Percentiles rank a stretch among this genome's conserved stretches.
phyloP scores from a whole-genome alignment of 2,113 vertebrate species.

The Tyto alba region DNA sequence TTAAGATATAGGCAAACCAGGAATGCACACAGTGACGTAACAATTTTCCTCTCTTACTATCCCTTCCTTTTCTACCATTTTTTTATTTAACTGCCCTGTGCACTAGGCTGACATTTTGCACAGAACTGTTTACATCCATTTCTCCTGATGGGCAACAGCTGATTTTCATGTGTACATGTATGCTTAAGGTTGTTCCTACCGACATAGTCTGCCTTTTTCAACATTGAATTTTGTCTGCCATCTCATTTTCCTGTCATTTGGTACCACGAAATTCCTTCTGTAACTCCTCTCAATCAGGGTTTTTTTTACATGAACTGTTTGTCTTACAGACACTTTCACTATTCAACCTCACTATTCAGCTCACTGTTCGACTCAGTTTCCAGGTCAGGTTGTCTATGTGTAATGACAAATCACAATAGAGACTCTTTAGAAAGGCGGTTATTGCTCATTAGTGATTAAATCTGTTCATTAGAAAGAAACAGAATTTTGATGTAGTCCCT shows the following conservation, averaged over 20 bases:
- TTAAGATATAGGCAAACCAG: not conserved
- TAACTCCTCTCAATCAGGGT: rapidly evolving
- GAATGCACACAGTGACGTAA: not conserved
- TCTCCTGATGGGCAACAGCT: not conserved
- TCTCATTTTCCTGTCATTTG: not conserved
- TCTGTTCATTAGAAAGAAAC: not conserved
- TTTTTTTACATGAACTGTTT: not conserved
- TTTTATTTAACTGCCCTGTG: not conserved
- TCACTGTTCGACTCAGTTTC: not conserved
- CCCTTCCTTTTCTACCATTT: not conserved
- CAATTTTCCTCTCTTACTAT: not conserved
- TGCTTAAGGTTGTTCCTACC: not conserved
- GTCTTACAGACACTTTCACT: not conserved
- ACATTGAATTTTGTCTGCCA: not conserved
- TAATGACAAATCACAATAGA: not conserved
- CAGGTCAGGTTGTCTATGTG: not conserved
- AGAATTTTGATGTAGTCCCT: not conserved
- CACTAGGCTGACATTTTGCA: not conserved
- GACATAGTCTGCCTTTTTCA: not conserved
- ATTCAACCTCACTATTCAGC: not conserved
- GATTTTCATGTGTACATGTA: not conserved
- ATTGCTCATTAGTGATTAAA: not conserved
- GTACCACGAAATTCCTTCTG: not conserved
- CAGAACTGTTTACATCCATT: not conserved
- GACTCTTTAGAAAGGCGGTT: not conserved